Conservation (phyloP, 2,113 vertebrate species). For the Myrmecophaga tridactyla region DNA sequence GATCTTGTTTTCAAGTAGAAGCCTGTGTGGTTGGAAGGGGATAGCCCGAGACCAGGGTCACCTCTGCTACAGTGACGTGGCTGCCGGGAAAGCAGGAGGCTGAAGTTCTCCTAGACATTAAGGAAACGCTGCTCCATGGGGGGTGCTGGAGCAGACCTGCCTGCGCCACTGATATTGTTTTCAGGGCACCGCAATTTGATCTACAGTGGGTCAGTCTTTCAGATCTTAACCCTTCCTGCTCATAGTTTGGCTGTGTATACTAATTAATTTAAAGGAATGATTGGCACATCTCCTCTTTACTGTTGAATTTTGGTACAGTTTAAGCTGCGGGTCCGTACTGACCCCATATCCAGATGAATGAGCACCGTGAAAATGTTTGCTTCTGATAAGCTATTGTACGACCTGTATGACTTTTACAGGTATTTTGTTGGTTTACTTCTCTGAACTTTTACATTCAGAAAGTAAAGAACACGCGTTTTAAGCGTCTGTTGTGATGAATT, state of each 20-base stretch:
- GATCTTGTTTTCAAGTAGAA: neutral
- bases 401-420: neutral
- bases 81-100: neutral
- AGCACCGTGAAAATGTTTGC: neutral
- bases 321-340: neutral
- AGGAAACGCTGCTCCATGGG: too few relatives aligned
- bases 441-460: neutral
- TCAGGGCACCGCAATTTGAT: neutral
- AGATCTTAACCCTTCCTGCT: neutral
- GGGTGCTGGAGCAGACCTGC: neutral
- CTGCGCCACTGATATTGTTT: fast-evolving
- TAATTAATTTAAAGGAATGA: neutral
- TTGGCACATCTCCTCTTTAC: neutral
- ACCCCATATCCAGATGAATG: neutral
- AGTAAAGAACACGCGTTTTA: neutral
- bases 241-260: too few relatives aligned
- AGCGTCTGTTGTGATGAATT: neutral
- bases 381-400: neutral
- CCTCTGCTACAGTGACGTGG: neutral
- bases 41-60: neutral
- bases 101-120: neutral
- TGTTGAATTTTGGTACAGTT: neutral
- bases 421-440: neutral
- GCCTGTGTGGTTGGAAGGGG: neutral
- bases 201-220: neutral